phyloP scores from a whole-genome alignment of 2,113 vertebrate species.

The Microtus montanus region DNA sequence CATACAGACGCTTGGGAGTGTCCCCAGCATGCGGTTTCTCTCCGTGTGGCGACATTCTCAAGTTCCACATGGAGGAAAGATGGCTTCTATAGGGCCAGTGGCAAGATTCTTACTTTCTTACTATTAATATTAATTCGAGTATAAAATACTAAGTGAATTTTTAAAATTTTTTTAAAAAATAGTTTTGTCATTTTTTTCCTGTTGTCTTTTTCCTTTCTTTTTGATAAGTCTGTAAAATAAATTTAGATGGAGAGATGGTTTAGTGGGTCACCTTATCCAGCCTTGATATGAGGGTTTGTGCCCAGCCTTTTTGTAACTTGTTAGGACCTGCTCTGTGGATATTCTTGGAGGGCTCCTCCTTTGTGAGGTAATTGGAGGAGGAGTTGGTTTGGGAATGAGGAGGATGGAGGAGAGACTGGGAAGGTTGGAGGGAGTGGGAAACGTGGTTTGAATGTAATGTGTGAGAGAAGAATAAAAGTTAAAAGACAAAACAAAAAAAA shows the following conservation, averaged over 20 bases:
- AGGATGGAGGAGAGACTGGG: not conserved
- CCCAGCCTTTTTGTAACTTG: not conserved
- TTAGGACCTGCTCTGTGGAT: not conserved
- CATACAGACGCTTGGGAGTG: not conserved
- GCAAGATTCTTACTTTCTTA: not conserved
- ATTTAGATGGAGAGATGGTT: not conserved
- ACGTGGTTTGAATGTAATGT: not conserved
- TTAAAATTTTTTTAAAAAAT: not conserved
- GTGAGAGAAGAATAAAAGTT: not conserved
- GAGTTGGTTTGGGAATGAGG: not conserved
- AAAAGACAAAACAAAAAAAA: not conserved
- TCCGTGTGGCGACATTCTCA: not conserved
- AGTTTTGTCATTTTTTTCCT: not conserved
- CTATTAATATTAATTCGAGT: not conserved
- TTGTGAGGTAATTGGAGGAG: not conserved
- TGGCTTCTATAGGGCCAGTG: not conserved
- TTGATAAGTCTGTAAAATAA: constrained; percentile 4
- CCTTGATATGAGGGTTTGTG: not conserved
- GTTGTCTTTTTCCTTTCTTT: not conserved
- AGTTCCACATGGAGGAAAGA: not conserved
- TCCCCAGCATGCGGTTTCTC: not conserved
- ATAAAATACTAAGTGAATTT: constrained; percentile 13
- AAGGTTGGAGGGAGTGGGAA: not conserved
- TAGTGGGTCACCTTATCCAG: not conserved
- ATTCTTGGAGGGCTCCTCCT: not conserved